Evolutionary conservation across 2,797 vertebrate species (phyloP), one percentile per base, ranked within the genome.

Genomic region (Pipistrellus kuhlii): DNA sequence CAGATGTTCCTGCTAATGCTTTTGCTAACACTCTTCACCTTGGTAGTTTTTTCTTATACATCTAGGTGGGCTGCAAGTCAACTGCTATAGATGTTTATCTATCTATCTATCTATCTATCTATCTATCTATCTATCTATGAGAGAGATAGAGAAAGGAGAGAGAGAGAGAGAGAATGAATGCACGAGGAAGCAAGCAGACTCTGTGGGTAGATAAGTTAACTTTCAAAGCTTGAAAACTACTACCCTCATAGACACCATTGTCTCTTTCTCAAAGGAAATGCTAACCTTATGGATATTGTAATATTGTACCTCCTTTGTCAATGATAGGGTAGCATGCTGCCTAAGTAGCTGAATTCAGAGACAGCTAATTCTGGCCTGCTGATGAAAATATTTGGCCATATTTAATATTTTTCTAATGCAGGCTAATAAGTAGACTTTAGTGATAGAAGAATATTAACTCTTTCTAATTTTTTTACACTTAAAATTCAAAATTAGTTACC

Each of bases 361-460:
- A 88, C 1, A 80, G 41, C 9, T 57, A 88, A 92, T 93, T 92
- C 57, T 75, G 38, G 27, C 44, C 72, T 90, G 41, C 10, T 90
- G 53, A 87, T 53, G 30, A 84, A 94, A 95, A 89, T 53, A 35
- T 77, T 35, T 78, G 44, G 69, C 48, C 62, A 69, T 30, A 35
- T 87, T 96, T 85, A 88, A 93, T 53, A 68, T 87, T 90, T 55
- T 94, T 68, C 75, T 81, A 91, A 85, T 57, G 20, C 5, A 90
- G 69, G 62, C 13, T 75, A 75, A 82, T n/a, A 4, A 59, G 41
- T 35, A 32, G 55, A 72, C 32, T 82, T 84, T 27, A 73, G 23
- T n/a, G 73, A 53, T 25, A 51, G 15, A 78, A 83, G 30, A 90
- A 92, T 23, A 88, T 17, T 55, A 76, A 64, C 53, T 89, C 35